Percentiles rank a stretch among this genome's conserved stretches.
Evolutionary conservation across 2,797 vertebrate species (phyloP).

Genomic region (Trachurus trachurus): DNA sequence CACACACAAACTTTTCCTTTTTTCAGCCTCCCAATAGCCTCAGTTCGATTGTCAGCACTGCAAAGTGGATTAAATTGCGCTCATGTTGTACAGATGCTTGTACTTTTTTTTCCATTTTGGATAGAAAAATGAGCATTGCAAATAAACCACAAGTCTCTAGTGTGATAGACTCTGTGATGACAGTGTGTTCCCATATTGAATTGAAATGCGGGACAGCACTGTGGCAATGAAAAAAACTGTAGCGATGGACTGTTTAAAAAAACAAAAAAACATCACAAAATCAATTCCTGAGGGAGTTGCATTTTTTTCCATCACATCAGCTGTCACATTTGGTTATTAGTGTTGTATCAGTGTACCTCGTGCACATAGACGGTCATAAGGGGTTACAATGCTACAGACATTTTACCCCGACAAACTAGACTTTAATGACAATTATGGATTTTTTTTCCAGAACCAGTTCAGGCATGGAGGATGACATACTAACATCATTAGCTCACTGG

Average conservation of each 20-base stretch:
- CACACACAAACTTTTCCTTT: slow-evolving; percentile 6
- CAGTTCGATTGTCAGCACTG: slow-evolving; percentile 83
- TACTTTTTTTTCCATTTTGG: slow-evolving; percentile 72
- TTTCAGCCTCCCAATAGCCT: slow-evolving; percentile 43
- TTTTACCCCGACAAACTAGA: slow-evolving; percentile 61
- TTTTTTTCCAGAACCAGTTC: slow-evolving; percentile 60
- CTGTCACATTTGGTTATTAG: slow-evolving; percentile 6
- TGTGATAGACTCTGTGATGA: slow-evolving; percentile 45
- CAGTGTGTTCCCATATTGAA: slow-evolving; percentile 30
- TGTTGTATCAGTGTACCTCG: slow-evolving; percentile 18
- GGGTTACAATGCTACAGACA: slow-evolving; percentile 45
- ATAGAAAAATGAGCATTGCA: slow-evolving; percentile 68
- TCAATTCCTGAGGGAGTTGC: not conserved
- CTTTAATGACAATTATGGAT: slow-evolving; percentile 68
- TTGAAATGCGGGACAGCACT: slow-evolving; percentile 25
- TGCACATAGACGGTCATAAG: slow-evolving; percentile 3
- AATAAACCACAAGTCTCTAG: slow-evolving; percentile 63
- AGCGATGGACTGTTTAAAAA: not conserved
- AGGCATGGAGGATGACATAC: slow-evolving; percentile 64
- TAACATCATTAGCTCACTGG: slow-evolving; percentile 61
- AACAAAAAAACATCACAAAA: not conserved
- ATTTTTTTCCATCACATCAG: not conserved
- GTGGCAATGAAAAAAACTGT: not conserved
- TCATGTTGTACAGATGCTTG: slow-evolving; percentile 84
- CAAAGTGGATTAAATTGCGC: slow-evolving; percentile 89